Conservation (phyloP, 2,113 vertebrate species). For the Ibidorhyncha struthersii region DNA sequence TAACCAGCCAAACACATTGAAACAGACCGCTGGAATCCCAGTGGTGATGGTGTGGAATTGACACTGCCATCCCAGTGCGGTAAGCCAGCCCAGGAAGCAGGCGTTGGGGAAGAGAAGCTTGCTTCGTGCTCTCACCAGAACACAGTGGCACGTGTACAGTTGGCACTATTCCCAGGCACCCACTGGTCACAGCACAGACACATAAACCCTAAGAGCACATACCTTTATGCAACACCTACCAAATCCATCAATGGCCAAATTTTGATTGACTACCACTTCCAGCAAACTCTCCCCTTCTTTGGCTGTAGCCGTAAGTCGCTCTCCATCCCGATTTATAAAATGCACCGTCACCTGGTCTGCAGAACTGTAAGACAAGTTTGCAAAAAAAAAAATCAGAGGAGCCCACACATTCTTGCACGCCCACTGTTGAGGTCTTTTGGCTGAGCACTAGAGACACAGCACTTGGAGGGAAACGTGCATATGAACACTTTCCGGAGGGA, state of each 20-base stretch:
- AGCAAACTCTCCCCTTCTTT: constrained; percentile 78
- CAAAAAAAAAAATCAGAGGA: not conserved
- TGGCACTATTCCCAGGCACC: not conserved
- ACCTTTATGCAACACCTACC: constrained; percentile 58
- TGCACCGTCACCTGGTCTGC: constrained; percentile 63
- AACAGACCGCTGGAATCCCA: not conserved
- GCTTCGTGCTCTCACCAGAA: not conserved
- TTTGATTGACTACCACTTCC: constrained; percentile 77
- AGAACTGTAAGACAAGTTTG: constrained; percentile 35
- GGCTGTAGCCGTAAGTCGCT: constrained; percentile 60
- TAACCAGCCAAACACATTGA: not conserved
- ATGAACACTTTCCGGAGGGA: not conserved
- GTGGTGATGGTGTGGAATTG: not conserved
- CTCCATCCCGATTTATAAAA: constrained; percentile 77
- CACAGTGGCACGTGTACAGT: rapidly evolving
- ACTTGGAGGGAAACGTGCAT: not conserved
- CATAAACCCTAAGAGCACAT: not conserved
- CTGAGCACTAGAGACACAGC: not conserved
- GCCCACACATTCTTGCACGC: not conserved
- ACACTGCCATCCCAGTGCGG: not conserved
- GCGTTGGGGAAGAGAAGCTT: too few species aligned
- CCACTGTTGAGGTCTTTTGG: not conserved
- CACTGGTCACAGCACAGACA: not conserved
- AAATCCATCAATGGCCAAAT: constrained; percentile 77
- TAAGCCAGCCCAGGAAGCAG: not conserved